Conservation (phyloP, 2,888 invertebrate species). For the Thereva unica region DNA sequence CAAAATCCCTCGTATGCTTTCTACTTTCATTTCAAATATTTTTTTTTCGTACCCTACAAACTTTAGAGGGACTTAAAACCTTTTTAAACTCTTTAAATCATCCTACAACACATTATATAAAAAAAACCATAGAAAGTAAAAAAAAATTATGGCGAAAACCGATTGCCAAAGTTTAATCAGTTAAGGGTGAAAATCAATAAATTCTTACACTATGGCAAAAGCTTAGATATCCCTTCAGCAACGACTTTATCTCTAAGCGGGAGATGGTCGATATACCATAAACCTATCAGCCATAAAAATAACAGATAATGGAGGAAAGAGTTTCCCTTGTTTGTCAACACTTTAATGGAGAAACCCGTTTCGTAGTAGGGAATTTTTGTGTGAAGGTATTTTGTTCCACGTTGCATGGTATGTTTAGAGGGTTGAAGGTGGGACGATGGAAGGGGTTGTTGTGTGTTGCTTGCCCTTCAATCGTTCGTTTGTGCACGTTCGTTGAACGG, state of each 20-base stretch:
- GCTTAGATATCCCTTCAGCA: constrained; percentile 16
- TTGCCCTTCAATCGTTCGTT: no score
- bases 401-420: no score
- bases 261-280: constrained; percentile 8
- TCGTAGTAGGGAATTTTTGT: background rate
- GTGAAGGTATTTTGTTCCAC: background rate
- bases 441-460: no score
- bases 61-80: no score
- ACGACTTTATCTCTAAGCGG: background rate
- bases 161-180: constrained; percentile 28
- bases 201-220: constrained; percentile 12
- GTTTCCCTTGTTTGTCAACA: constrained; percentile 18
- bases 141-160: background rate
- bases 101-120: no score
- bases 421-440: no score
- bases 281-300: constrained; percentile 17
- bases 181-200: constrained; percentile 27
- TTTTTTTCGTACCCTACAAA: no score
- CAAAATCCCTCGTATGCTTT: no score
- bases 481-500: no score
- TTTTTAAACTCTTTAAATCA: no score
- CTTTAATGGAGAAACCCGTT: background rate
- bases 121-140: no score
- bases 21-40: no score
- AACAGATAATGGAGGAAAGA: constrained; percentile 14